Base-by-base conservation (phyloP, 2,113 vertebrate species). In the Pangasianodon gigas region DNA sequence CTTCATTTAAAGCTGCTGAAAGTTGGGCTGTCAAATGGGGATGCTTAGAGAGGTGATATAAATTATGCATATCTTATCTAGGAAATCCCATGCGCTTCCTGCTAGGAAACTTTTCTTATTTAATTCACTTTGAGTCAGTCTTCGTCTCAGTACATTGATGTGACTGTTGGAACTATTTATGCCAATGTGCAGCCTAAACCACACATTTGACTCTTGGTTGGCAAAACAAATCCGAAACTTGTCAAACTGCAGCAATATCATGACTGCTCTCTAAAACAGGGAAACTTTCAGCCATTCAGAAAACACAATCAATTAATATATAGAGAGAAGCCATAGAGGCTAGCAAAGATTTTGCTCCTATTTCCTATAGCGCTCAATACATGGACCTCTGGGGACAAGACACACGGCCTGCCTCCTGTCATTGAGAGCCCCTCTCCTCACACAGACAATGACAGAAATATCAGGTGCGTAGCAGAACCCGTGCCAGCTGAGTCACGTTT, bases 401-500 rank as follows among this genome's bases (percentile, higher is more conserved):
- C 84, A 93, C 84, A 84, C 90, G 52, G 91, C 58, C 83, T 71
- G 89, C 41, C 88, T 91, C 89, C 92, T 91, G 90, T 77, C 89
- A 89, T 74, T 86, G 86, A 74, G 79, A 87, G 79, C 87, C 91
- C 62, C 89, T 90, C 90, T 93, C 85, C 71, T 86, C 37, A 62
- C 58, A 32, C 44, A 89, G 86, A 92, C 89, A 90, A 87, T 90
- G 90, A 88, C 87, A 89, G 89, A 0, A 81, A 93, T 94, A 93
- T 93, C 93, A 91, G 93, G 60, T 87, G 91, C 86, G 85, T 87
- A 91, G 91, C 91, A 94, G 89, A 93, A 91, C 92, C 87, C 89
- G 85, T 88, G 85, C 90, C 88, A 87, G 87, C 89, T 92, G 41
- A 94, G 93, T 94, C 92, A 89, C 86, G 89, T 93, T 91, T 62